These are phyloP conservation scores for Ptyas mucosa DNA, from an alignment of 2,113 vertebrate species.

Conservation along the genomic window DNA sequence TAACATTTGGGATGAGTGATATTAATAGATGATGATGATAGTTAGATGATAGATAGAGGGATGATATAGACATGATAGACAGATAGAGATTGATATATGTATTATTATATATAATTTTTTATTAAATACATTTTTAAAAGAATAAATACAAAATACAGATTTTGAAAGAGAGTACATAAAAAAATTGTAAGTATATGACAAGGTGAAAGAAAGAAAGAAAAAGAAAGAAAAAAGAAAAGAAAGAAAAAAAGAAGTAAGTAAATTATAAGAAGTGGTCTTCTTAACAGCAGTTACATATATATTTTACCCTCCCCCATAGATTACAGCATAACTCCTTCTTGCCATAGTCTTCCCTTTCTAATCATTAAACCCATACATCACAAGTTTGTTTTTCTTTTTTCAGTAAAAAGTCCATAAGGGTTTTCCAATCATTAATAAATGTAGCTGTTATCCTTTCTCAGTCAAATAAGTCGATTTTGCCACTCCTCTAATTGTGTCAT, in stretches of 20 bases:
- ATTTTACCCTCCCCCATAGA: background rate
- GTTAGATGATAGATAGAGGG: no score
- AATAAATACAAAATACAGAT: background rate
- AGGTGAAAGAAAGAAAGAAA: background rate
- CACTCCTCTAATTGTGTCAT: background rate
- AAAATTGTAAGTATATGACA: background rate
- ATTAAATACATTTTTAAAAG: background rate
- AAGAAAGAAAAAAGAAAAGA: background rate
- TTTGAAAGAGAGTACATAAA: background rate
- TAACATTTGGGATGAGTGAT: background rate
- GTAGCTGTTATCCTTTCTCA: background rate
- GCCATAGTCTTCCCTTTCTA: background rate
- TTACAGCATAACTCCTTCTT: background rate
- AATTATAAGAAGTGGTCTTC: background rate
- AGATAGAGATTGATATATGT: background rate
- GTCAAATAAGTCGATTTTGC: background rate
- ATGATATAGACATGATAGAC: background rate
- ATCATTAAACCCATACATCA: background rate
- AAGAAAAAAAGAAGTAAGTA: background rate
- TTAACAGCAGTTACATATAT: background rate
- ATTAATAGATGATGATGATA: background rate
- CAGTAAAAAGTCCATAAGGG: background rate
- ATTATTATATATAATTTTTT: background rate
- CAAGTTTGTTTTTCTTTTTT: background rate
- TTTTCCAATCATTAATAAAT: background rate